Evolutionary conservation across 1,140 invertebrate species (phyloP).

Genomic region (Philaenus spumarius): DNA sequence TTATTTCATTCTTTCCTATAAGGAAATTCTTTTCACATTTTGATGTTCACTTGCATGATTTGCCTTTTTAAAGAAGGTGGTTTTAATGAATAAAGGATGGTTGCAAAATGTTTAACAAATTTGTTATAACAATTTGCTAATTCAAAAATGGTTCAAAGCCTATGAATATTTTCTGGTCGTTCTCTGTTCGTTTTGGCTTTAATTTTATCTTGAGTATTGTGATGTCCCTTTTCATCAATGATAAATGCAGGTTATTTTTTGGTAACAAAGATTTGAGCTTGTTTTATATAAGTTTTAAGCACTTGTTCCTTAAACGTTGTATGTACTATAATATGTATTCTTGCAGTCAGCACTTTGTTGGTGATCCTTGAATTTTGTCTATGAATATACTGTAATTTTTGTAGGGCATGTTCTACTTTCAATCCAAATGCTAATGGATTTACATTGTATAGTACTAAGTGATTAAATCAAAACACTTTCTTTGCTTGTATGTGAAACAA

Average conservation of each 20-base stretch:
- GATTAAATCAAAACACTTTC: not conserved
- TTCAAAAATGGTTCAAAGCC: constrained; percentile 27
- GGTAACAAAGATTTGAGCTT: constrained; percentile 8
- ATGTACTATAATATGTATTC: not conserved
- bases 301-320: not conserved
- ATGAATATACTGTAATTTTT: not conserved
- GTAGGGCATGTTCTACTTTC: not conserved
- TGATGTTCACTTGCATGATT: not conserved
- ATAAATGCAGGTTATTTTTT: constrained; percentile 12
- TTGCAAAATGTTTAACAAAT: constrained; percentile 15
- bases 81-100: constrained; percentile 11
- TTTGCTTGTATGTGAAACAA: not conserved
- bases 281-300: constrained; percentile 5
- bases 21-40: not conserved
- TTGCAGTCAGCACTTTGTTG: not conserved
- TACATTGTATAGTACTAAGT: not conserved
- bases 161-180: constrained; percentile 21
- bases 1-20: not conserved
- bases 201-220: constrained; percentile 9
- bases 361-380: not conserved
- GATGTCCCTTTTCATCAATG: constrained; percentile 13
- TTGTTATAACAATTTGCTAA: constrained; percentile 18
- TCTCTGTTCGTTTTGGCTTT: constrained; percentile 26
- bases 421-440: not conserved
- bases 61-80: constrained; percentile 6